Conservation (phyloP, 92 coral and sea anemone species). For the Meandrina meandrites region DNA sequence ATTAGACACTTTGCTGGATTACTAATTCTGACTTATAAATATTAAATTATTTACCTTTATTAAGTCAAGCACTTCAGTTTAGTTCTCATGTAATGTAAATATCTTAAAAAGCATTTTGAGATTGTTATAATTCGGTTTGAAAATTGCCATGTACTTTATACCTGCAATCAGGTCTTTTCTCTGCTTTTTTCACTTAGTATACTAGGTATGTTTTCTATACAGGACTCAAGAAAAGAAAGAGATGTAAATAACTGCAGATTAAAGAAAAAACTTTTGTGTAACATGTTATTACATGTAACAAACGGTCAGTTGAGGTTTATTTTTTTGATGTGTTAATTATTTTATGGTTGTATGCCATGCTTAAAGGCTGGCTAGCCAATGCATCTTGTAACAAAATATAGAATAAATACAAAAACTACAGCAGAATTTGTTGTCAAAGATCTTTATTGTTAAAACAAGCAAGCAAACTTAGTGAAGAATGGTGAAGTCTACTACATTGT, state of each 20-base stretch:
- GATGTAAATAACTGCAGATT: not conserved
- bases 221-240: not conserved
- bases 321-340: not conserved
- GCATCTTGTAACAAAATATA: not conserved
- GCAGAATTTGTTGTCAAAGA: not conserved
- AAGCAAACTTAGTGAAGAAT: not conserved
- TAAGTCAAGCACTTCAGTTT: not conserved
- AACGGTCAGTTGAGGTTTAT: not conserved
- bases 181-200: not conserved
- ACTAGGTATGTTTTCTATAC: not conserved
- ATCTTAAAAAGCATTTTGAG: not conserved
- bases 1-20: conserved; percentile 35
- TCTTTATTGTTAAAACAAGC: conserved; percentile 10
- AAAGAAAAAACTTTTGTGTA: not conserved
- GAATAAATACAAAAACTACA: not conserved
- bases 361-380: not conserved
- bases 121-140: not conserved
- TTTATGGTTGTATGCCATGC: not conserved
- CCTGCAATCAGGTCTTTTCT: not conserved
- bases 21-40: not conserved
- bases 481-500: not conserved
- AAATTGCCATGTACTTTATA: not conserved
- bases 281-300: not conserved
- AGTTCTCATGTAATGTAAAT: conserved; percentile 9
- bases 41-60: not conserved